A percentile compares a stretch with the other conserved stretches of the same genome.
phyloP scores from a whole-genome alignment of 2,888 invertebrate genomes.

The Nomada goodeniana region DNA sequence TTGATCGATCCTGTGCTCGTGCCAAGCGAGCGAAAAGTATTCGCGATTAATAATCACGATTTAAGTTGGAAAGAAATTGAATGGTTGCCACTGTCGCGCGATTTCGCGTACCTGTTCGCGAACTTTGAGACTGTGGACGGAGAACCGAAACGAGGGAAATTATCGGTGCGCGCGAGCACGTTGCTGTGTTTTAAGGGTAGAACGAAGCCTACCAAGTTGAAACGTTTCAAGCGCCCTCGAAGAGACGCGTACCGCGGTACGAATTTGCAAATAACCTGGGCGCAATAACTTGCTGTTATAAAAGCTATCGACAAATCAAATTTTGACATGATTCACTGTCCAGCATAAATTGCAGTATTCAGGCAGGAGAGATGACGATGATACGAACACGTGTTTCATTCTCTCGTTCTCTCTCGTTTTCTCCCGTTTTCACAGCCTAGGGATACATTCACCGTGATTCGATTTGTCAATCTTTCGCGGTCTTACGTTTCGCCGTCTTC shows the following conservation, averaged over 20 bases:
- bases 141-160: neutral
- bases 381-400: slow-evolving; percentile 83
- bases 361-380: slow-evolving; percentile 82
- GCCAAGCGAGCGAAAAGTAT: too few species aligned
- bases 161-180: neutral
- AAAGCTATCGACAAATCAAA: slow-evolving; percentile 85
- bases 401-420: slow-evolving; percentile 64
- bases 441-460: slow-evolving; percentile 34
- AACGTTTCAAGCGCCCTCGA: slow-evolving; percentile 71
- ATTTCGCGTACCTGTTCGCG: too few species aligned
- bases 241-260: slow-evolving; percentile 68
- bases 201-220: slow-evolving; percentile 71
- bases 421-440: slow-evolving; percentile 68
- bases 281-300: slow-evolving; percentile 84
- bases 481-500: slow-evolving; percentile 28
- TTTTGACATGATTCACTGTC: slow-evolving; percentile 84
- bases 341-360: slow-evolving; percentile 82
- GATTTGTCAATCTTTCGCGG: slow-evolving; percentile 52
- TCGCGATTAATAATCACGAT: too few species aligned
- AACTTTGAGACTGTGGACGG: too few species aligned
- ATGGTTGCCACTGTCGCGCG: too few species aligned
- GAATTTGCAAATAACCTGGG: slow-evolving; percentile 82
- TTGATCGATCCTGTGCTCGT: too few species aligned
- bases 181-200: neutral
- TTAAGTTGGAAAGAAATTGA: too few species aligned